A percentile compares a stretch with the other conserved stretches of the same genome.
phyloP scores from a whole-genome alignment of 2,888 invertebrate genomes.

The Calameuta filiformis region DNA sequence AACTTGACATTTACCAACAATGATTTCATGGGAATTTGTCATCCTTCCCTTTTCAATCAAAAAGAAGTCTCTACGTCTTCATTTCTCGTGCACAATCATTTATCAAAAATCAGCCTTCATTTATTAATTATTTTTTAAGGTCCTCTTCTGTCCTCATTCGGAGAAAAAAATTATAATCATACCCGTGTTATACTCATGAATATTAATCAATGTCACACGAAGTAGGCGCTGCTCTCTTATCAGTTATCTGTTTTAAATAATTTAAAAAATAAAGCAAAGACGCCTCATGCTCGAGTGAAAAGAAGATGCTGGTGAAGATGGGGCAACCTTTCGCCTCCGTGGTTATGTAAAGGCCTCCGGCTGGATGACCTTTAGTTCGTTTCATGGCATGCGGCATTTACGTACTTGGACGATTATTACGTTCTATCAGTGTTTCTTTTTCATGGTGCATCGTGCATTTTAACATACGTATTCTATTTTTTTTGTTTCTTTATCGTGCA shows the following conservation, averaged over 20 bases:
- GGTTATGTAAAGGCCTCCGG: constrained; percentile 60
- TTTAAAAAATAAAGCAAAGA: neutral
- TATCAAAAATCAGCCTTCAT: neutral
- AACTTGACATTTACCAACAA: neutral
- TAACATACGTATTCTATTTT: constrained; percentile 1
- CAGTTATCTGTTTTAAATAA: neutral
- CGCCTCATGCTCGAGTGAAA: constrained; percentile 27
- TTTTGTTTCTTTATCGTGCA: neutral
- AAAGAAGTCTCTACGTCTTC: neutral
- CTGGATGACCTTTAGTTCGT: constrained; percentile 59
- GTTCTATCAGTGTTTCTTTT: constrained; percentile 36
- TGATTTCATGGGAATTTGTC: neutral
- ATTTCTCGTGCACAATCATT: neutral
- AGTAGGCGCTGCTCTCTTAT: neutral
- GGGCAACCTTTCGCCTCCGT: constrained; percentile 60
- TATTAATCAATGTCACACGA: neutral
- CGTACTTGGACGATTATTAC: constrained; percentile 42
- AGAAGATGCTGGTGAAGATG: constrained; percentile 54
- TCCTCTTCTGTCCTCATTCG: neutral
- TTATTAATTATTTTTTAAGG: neutral
- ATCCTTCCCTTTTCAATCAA: neutral
- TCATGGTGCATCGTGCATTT: constrained; percentile 24
- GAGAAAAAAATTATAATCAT: neutral
- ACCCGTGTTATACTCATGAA: neutral
- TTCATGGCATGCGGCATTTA: constrained; percentile 61